Evolutionary conservation across 2,113 vertebrate species (phyloP), one percentile per base, ranked within the genome.

Genomic region (Sphaerodactylus townsendi): DNA sequence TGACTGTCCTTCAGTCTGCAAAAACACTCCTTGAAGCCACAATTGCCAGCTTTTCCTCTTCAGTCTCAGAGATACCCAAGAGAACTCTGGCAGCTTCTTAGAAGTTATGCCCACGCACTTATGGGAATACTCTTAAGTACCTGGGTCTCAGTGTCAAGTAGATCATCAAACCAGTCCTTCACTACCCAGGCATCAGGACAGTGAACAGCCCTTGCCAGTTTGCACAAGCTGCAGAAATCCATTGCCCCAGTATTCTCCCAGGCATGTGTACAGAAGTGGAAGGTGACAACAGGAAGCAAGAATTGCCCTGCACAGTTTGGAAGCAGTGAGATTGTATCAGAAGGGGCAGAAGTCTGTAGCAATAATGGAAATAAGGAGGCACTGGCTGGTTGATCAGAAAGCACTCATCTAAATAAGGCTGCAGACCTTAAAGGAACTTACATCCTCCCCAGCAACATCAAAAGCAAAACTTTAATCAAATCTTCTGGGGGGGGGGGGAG

Each of bases 401-500:
- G 30, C 21, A 44, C 17, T 68, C n/a, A 76, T 19, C 28, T 28
- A 39, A 71, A 39, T 37, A 5, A 69, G 19, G 14, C 5, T 71
- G 30, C n/a, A 71, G 59, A 33, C 59, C n/a, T 56, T 70, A 25
- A 59, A 84, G n/a, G 62, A 48, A 79, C 4, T n/a, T 25, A 56
- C 33, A 44, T 56, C 69, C 19, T 77, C 1, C 14, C 66, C 14
- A 81, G 33, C 50, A 81, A 46, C 1, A 13, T 8, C 2, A 30
- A 73, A 6, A 39, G 28, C 69, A 53, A 78, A 87, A 91, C 15
- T 91, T 91, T 92, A 91, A 87, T 82, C 71, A 70, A 44, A 15
- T 59, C 50, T 77, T 41, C 17, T 69, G 59, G 71, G 37, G 30
- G 41, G 71, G 41, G 48, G 53, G 76, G 50, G 17, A 37, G 39